These are phyloP conservation scores for Proctacanthus coquilletti DNA, from an alignment of 1,140 invertebrate species.

Conservation along the genomic window DNA sequence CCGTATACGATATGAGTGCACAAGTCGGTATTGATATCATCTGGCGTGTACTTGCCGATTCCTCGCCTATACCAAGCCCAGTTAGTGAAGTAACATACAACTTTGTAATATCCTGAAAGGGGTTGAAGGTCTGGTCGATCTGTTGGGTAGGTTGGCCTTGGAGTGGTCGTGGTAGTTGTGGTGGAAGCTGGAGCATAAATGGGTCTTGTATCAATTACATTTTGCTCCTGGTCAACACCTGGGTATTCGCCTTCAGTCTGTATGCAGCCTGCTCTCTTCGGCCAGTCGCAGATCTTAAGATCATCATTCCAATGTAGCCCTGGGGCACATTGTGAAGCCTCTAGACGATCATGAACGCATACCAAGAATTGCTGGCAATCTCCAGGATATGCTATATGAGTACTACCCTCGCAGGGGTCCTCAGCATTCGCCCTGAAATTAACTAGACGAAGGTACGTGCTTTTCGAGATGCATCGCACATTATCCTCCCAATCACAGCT, in stretches of 20 bases:
- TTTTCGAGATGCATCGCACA: constrained; percentile 23
- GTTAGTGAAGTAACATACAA: constrained; percentile 88
- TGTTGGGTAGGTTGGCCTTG: constrained; percentile 22
- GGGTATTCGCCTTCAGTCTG: constrained; percentile 12
- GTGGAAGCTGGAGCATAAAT: constrained; percentile 9
- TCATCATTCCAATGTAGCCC: constrained; percentile 62
- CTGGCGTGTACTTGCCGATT: constrained; percentile 62
- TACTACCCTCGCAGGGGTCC: constrained; percentile 43
- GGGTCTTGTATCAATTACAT: neutral
- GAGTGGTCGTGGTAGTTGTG: constrained; percentile 15
- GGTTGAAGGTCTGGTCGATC: constrained; percentile 29
- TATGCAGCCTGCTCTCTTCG: constrained; percentile 47
- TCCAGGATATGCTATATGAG: constrained; percentile 41
- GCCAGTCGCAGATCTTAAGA: constrained; percentile 63
- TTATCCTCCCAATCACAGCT: constrained; percentile 52
- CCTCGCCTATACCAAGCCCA: constrained; percentile 87
- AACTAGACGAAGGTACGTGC: constrained; percentile 12
- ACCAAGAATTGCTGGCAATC: constrained; percentile 60
- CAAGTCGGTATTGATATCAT: constrained; percentile 68
- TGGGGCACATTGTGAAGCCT: constrained; percentile 51
- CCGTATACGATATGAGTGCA: constrained; percentile 89
- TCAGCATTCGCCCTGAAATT: constrained; percentile 24
- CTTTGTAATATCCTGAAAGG: constrained; percentile 41
- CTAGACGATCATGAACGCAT: constrained; percentile 61
- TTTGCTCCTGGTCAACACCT: too few species aligned